Evolutionary conservation across 1,140 invertebrate species (phyloP), one percentile per base, ranked within the genome.

Genomic region (Pseudachorutes palmiensis): DNA sequence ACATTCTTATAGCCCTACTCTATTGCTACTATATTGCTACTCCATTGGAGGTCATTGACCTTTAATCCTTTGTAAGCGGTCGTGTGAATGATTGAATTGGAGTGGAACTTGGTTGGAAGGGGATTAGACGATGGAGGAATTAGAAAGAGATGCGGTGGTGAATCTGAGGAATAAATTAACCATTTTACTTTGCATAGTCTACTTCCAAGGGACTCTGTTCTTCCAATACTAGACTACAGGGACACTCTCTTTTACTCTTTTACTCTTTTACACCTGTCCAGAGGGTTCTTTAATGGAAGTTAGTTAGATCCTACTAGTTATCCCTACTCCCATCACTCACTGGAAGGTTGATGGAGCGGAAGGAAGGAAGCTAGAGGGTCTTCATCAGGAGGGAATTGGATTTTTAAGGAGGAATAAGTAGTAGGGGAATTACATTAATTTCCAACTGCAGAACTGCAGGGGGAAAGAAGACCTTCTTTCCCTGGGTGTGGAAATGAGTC

Each of bases 71-170:
- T 55, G 5, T 16, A 55, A 55, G 24, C 12, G 12, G 12, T 55
- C 24, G 51, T 55, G 51, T 12, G 51, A 55, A 55, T 55, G 51
- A 55, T 55, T 55, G 51, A 55, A 55, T 55, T 55, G 51, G 24
- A 55, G 51, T 26, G 9, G 12, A 22, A 22, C 36, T 19, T 45
- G 12, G 5, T 12, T 55, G 51, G 24, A 55, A 55, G 24, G 12
- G 24, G 51, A 55, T 55, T 55, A 55, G 24, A 22, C 12, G 51
- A 5, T 24, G 51, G 24, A 55, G 51, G 24, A 55, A 55, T 55
- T 55, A 55, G 51, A 22, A 55, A 24, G 36, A 45, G 24, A 22
- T 55, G 24, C 24, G 24, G 51, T 55, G 5, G 12, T 55, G 51
- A n/a, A n/a, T n/a, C 51, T 55, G 24, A 16, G 51, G 51, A 55